Percentiles rank a stretch among this genome's conserved stretches.
These are phyloP conservation scores for Xiphydria camelus DNA, from an alignment of 2,888 invertebrate species.

Conservation along the genomic window DNA sequence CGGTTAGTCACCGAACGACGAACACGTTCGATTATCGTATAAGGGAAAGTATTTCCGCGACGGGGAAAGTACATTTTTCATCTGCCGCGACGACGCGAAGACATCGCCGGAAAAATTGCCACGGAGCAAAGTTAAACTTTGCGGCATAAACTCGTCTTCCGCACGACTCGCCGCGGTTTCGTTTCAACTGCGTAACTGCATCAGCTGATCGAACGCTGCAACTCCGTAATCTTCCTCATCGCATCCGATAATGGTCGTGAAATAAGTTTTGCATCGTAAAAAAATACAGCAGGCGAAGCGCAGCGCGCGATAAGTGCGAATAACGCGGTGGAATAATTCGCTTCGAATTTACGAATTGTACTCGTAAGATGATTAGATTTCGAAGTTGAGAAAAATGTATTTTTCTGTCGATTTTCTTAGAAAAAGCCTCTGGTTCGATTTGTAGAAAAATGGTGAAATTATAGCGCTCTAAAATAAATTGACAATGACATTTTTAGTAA, in stretches of 20 bases:
- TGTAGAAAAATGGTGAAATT: not conserved
- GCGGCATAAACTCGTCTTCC: conserved; percentile 16
- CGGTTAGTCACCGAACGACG: too few species aligned
- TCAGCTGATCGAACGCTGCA: conserved; percentile 42
- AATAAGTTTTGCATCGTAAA: conserved; percentile 33
- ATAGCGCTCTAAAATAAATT: not conserved
- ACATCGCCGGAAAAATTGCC: conserved; percentile 13
- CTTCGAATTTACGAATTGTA: not conserved
- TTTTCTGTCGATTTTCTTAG: too few species aligned
- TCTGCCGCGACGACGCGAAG: not conserved
- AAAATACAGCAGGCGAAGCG: conserved; percentile 19
- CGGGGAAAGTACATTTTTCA: too few species aligned
- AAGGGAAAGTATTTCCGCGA: too few species aligned
- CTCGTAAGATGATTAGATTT: not conserved
- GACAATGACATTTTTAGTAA: too few species aligned
- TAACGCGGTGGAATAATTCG: not conserved
- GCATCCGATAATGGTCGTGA: conserved; percentile 41
- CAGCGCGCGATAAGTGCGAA: conserved; percentile 10
- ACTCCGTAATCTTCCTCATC: conserved; percentile 39
- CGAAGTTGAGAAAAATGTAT: not conserved
- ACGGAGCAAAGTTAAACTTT: conserved; percentile 16
- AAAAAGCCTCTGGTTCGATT: too few species aligned
- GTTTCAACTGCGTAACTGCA: conserved; percentile 27
- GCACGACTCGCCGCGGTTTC: conserved; percentile 20
- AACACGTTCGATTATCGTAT: too few species aligned